Percentiles rank a stretch among this genome's conserved stretches.
phyloP scores from a whole-genome alignment of 1,140 invertebrate species.

The Meloidogyne floridensis region DNA sequence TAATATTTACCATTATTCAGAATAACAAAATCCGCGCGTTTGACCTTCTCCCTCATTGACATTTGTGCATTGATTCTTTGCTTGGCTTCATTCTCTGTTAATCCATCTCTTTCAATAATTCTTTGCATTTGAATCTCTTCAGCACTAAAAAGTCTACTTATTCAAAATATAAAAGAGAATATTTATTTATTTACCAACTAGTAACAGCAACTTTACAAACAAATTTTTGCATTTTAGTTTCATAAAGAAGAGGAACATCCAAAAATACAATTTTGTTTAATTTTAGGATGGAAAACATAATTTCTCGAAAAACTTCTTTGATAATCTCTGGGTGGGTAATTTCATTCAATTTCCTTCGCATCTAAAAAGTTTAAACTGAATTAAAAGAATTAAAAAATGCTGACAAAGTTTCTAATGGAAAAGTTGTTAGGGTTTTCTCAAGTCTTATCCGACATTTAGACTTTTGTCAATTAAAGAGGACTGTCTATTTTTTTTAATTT shows the following conservation, averaged over 20 bases:
- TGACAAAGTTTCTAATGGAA: not conserved
- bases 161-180: not conserved
- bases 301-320: constrained; percentile 12
- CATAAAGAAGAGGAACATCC: constrained; percentile 27
- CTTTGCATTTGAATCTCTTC: constrained; percentile 21
- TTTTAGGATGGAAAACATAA: not conserved
- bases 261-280: constrained; percentile 23
- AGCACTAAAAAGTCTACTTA: not conserved
- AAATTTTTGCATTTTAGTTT: constrained; percentile 22
- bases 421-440: too few relatives aligned
- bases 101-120: constrained; percentile 14
- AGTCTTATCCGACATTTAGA: too few relatives aligned
- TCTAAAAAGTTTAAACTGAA: not conserved
- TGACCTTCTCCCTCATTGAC: constrained; percentile 3
- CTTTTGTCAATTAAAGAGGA: too few relatives aligned
- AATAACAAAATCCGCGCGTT: constrained; percentile 10
- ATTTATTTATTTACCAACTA: not conserved
- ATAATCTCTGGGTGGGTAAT: constrained; percentile 19
- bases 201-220: constrained; percentile 16
- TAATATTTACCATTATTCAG: constrained; percentile 16
- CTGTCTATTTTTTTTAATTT: too few relatives aligned
- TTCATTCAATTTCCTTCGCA: constrained; percentile 6
- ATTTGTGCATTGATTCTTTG: constrained; percentile 18
- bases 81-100: constrained; percentile 4
- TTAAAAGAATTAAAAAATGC: not conserved